Evolutionary conservation across 2,113 vertebrate species (phyloP), one percentile per base, ranked within the genome.

Genomic region (Nettapus auritus): DNA sequence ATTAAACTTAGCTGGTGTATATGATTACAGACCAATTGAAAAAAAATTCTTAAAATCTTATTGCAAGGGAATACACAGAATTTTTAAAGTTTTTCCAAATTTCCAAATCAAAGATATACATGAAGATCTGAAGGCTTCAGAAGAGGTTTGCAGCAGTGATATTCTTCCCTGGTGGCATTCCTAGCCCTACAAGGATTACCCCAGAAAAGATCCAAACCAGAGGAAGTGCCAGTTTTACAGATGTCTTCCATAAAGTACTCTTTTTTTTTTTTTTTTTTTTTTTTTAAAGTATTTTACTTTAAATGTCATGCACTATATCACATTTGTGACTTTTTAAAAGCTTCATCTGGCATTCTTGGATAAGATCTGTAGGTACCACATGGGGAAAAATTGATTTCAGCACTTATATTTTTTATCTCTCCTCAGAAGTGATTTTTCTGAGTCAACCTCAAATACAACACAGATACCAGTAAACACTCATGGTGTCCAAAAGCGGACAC

Each of bases 291-390:
- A 25, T 83, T 86, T 95, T 55, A 78, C 28, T 29, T 90, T 86
- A 92, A 90, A 97, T 94, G 60, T 66, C 86, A 92, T 71, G 42
- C 31, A 71, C 60, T 75, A 3, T 74, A 75, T 78, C 42, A 78
- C 66, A 88, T 81, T 92, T 81, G 28, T 67, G 88, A 55, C 52
- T 90, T 97, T 97, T 92, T 59, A 92, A 48, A 90, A 88, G 31
- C 52, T 86, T 96, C 92, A 75, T 83, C 82, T 94, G 79, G 46
- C 68, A 77, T 71, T 88, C 80, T 81, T 81, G 71, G 56, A 52
- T 64, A 78, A 86, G 80, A 77, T 93, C 64, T 90, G 64, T 53
- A 94, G 86, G 74, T 9, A 53, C 6, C 64, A 74, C 86, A 80
- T 67, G 69, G 38, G 14, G 14, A 4, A 67, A 91, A 67, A 86